Evolutionary conservation across 2,113 vertebrate genomes (phyloP).

Genomic region (Austrofundulus limnaeus): DNA sequence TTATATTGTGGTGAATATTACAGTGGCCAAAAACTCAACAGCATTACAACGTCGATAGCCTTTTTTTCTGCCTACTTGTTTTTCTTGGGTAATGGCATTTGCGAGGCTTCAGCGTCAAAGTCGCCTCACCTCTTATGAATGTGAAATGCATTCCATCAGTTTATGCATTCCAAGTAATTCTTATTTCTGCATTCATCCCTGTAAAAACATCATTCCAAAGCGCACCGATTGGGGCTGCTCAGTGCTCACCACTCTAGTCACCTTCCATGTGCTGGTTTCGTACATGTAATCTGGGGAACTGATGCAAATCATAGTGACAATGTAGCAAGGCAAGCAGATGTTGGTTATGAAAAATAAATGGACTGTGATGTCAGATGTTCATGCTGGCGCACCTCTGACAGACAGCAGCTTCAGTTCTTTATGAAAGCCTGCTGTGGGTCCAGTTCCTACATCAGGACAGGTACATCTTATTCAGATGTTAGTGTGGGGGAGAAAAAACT

Average conservation of each 20-base stretch:
- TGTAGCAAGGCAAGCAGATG: slow-evolving; percentile 77
- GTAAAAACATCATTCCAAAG: slow-evolving; percentile 24
- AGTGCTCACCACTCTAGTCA: slow-evolving; percentile 46
- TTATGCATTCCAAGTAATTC: not conserved
- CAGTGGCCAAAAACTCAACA: slow-evolving; percentile 12
- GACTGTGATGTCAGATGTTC: slow-evolving; percentile 69
- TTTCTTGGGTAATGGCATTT: slow-evolving; percentile 8
- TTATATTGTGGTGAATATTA: slow-evolving; percentile 41
- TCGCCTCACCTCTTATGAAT: not conserved
- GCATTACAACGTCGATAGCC: slow-evolving; percentile 11
- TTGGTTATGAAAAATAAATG: slow-evolving; percentile 75
- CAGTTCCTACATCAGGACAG: slow-evolving; percentile 34
- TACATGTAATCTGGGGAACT: slow-evolving; percentile 56
- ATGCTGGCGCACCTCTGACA: slow-evolving; percentile 60
- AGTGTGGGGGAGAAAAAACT: no score
- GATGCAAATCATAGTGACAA: slow-evolving; percentile 75
- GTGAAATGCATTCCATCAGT: not conserved
- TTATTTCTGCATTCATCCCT: slow-evolving; percentile 14
- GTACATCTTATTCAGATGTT: slow-evolving; percentile 8
- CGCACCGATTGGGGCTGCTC: slow-evolving; percentile 22
- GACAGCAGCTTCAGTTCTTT: slow-evolving; percentile 37
- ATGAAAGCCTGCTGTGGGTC: slow-evolving; percentile 20
- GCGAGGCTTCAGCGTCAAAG: slow-evolving; percentile 16
- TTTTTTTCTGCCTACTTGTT: slow-evolving; percentile 12
- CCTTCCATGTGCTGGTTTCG: slow-evolving; percentile 65